Percentiles rank a stretch among this genome's conserved stretches.
phyloP scores from a whole-genome alignment of 2,113 vertebrate genomes.

The Hemiprocne comata region DNA sequence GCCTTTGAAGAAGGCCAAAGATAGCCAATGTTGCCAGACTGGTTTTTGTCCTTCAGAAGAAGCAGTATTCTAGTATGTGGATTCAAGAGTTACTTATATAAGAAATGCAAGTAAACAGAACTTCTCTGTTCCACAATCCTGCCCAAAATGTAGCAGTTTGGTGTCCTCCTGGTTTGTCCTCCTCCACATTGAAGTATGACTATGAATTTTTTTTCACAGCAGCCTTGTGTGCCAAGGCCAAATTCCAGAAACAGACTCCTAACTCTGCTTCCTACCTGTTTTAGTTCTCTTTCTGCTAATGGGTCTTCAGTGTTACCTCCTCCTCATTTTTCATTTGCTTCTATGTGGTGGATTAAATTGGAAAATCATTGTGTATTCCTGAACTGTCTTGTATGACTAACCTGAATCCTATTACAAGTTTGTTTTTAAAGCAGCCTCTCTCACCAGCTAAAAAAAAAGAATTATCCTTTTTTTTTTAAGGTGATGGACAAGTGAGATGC shows the following conservation, averaged over 20 bases:
- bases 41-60: conserved; percentile 3
- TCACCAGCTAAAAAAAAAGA: background rate
- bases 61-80: background rate
- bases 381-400: background rate
- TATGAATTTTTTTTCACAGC: background rate
- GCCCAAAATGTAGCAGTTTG: background rate
- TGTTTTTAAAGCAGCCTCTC: background rate
- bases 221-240: background rate
- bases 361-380: background rate
- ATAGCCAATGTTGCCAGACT: background rate
- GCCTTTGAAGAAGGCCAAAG: background rate
- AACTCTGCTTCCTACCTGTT: background rate
- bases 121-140: background rate
- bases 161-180: background rate
- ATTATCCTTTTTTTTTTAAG: accelerated
- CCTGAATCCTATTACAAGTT: background rate
- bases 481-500: background rate
- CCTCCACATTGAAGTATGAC: background rate
- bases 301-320: background rate
- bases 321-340: background rate
- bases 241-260: background rate
- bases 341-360: background rate
- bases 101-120: background rate
- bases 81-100: background rate
- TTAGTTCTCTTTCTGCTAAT: background rate